Evolutionary conservation across 2,888 invertebrate species (phyloP).

Genomic region (Ichneumoninae sp.): DNA sequence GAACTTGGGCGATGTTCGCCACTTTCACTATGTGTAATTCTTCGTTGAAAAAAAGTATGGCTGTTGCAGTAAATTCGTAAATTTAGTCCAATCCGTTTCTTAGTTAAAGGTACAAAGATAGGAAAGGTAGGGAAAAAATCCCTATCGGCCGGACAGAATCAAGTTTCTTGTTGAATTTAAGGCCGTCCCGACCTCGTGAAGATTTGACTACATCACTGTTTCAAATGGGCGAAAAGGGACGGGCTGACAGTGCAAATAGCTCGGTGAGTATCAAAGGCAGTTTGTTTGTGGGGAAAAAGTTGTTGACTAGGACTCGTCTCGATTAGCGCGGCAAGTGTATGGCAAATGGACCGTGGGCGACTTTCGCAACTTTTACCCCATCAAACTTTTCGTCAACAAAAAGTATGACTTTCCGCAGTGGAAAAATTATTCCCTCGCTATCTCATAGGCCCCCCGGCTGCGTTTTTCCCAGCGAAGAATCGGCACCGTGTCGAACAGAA

Average conservation of each 20-base stretch:
- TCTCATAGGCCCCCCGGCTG: background rate
- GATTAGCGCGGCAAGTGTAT: background rate
- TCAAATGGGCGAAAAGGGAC: background rate
- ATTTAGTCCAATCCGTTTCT: too few relatives aligned
- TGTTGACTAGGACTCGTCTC: background rate
- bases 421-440: background rate
- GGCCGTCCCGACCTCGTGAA: conserved; percentile 69
- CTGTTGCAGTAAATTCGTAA: too few relatives aligned
- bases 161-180: conserved; percentile 80
- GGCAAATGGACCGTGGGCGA: too few relatives aligned
- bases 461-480: background rate
- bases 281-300: background rate
- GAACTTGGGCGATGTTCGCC: too few relatives aligned
- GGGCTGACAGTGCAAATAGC: background rate
- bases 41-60: too few relatives aligned
- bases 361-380: too few relatives aligned
- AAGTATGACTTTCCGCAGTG: background rate
- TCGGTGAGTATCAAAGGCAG: background rate
- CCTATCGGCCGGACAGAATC: conserved; percentile 69
- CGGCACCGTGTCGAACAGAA: background rate
- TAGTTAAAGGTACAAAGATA: background rate
- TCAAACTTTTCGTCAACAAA: too few relatives aligned
- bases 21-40: too few relatives aligned
- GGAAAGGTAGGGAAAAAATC: conserved; percentile 1
- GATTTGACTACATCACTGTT: conserved; percentile 71